These are phyloP conservation scores for Champsocephalus esox DNA, from an alignment of 2,797 vertebrate genomes.

Conservation along the genomic window DNA sequence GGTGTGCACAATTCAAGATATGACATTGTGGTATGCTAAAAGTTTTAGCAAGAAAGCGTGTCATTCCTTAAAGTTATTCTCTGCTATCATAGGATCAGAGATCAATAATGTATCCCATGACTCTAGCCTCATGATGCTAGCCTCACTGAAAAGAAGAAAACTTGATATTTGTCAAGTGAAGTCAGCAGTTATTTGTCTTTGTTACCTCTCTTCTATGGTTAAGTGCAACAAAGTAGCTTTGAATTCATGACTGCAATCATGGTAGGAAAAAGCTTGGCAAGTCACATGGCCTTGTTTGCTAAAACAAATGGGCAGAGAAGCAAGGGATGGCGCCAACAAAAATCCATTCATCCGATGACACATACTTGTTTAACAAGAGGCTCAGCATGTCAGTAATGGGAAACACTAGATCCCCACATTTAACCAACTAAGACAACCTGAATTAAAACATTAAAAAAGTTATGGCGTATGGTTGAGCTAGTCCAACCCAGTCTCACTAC, in stretches of 20 bases:
- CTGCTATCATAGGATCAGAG: slow-evolving; percentile 58
- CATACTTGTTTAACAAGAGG: slow-evolving; percentile 1
- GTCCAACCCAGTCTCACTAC: neutral
- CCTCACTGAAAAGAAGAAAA: slow-evolving; percentile 56
- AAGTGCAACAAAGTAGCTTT: slow-evolving; percentile 36
- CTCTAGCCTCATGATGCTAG: too few species aligned
- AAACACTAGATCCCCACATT: slow-evolving; percentile 3
- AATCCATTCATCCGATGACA: slow-evolving; percentile 4
- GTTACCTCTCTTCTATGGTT: slow-evolving; percentile 42
- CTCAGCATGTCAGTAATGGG: neutral
- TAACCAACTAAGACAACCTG: slow-evolving; percentile 20
- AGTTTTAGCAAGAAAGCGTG: slow-evolving; percentile 53
- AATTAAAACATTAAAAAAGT: slow-evolving; percentile 20
- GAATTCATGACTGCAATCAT: slow-evolving; percentile 27
- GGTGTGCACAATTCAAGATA: slow-evolving; percentile 2
- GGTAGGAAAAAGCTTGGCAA: neutral
- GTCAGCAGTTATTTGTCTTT: slow-evolving; percentile 67
- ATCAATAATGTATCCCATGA: slow-evolving; percentile 73
- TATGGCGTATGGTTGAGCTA: slow-evolving; percentile 31
- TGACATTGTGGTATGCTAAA: slow-evolving; percentile 20
- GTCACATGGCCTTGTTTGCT: neutral
- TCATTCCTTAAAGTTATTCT: slow-evolving; percentile 63
- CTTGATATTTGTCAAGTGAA: slow-evolving; percentile 69
- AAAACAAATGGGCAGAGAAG: neutral
- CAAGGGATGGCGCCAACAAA: slow-evolving; percentile 8